These are phyloP conservation scores for Rousettus madagascariensis DNA, from an alignment of 2,797 vertebrate genomes.

Conservation along the genomic window DNA sequence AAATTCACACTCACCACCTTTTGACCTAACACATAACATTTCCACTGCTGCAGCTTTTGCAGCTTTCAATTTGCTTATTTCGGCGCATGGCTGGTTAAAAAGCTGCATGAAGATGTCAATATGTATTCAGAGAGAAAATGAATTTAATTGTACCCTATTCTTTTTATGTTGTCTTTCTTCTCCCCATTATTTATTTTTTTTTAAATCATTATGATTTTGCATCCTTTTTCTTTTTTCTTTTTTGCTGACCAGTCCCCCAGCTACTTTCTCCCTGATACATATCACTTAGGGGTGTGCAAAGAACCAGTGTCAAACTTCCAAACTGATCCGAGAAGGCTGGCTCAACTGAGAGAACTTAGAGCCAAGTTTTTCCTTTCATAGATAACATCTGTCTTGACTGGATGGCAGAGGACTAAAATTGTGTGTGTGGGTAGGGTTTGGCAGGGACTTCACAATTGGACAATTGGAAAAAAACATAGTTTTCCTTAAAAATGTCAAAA, in stretches of 20 bases:
- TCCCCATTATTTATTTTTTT: slow-evolving; percentile 78
- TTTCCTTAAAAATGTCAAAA: slow-evolving; percentile 50
- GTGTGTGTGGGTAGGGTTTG: no score
- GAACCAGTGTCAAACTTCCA: slow-evolving; percentile 81
- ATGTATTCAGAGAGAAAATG: slow-evolving; percentile 80
- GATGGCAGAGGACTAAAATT: slow-evolving; percentile 40
- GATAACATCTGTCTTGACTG: slow-evolving; percentile 11
- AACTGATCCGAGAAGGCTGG: slow-evolving; percentile 81
- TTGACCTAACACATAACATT: slow-evolving; percentile 75
- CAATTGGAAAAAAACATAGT: background rate
- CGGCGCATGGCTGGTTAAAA: slow-evolving; percentile 87
- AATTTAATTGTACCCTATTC: slow-evolving; percentile 88
- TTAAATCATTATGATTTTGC: slow-evolving; percentile 84
- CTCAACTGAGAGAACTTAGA: slow-evolving; percentile 85
- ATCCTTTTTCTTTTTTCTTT: slow-evolving; percentile 82
- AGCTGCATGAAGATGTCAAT: slow-evolving; percentile 85
- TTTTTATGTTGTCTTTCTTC: slow-evolving; percentile 86
- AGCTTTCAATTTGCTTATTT: slow-evolving; percentile 84
- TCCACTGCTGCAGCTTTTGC: slow-evolving; percentile 84
- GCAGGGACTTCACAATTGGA: background rate
- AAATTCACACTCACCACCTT: slow-evolving; percentile 79
- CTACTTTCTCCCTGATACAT: slow-evolving; percentile 83
- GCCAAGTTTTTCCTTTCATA: slow-evolving; percentile 89
- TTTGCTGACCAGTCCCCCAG: slow-evolving; percentile 85
- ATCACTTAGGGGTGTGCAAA: slow-evolving; percentile 88